These are phyloP conservation scores for Lepus americanus DNA, from an alignment of 2,113 vertebrate genomes.

Conservation along the genomic window DNA sequence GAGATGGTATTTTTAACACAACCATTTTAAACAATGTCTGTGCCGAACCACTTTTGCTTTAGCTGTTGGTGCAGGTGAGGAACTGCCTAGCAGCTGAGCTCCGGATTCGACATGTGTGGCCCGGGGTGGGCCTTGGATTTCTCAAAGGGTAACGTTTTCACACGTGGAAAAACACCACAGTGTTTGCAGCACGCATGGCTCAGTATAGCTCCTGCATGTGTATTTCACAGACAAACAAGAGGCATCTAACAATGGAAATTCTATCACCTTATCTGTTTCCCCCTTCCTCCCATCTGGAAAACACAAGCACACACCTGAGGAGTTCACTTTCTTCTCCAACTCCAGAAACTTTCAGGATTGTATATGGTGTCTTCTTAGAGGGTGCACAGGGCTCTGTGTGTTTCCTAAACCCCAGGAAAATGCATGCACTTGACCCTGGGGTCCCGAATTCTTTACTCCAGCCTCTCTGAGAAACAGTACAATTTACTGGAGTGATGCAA, in stretches of 20 bases:
- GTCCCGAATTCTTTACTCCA: background rate
- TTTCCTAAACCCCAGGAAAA: background rate
- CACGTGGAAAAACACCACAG: slow-evolving; percentile 74
- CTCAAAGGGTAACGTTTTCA: slow-evolving; percentile 80
- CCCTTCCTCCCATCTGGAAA: slow-evolving; percentile 76
- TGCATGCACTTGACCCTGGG: background rate
- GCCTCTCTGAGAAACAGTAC: background rate
- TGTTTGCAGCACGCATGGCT: slow-evolving; percentile 74
- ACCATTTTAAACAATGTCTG: slow-evolving; percentile 80
- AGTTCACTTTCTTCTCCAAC: slow-evolving; percentile 72
- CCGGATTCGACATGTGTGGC: slow-evolving; percentile 74
- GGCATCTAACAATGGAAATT: slow-evolving; percentile 78
- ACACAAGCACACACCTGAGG: background rate
- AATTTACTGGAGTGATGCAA: background rate
- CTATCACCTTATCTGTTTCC: slow-evolving; percentile 74
- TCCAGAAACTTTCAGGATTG: slow-evolving; percentile 55
- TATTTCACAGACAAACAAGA: slow-evolving; percentile 74
- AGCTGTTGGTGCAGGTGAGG: slow-evolving; percentile 77
- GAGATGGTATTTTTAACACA: slow-evolving; percentile 79
- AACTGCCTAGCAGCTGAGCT: slow-evolving; percentile 77
- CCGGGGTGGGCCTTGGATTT: slow-evolving; percentile 74
- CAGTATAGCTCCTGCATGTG: slow-evolving; percentile 72
- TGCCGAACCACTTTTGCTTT: slow-evolving; percentile 61
- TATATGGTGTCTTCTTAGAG: background rate
- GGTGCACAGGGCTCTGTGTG: background rate